Percentiles rank a stretch among this genome's conserved stretches.
Evolutionary conservation across 2,113 vertebrate genomes (phyloP).

Genomic region (Athene noctua): DNA sequence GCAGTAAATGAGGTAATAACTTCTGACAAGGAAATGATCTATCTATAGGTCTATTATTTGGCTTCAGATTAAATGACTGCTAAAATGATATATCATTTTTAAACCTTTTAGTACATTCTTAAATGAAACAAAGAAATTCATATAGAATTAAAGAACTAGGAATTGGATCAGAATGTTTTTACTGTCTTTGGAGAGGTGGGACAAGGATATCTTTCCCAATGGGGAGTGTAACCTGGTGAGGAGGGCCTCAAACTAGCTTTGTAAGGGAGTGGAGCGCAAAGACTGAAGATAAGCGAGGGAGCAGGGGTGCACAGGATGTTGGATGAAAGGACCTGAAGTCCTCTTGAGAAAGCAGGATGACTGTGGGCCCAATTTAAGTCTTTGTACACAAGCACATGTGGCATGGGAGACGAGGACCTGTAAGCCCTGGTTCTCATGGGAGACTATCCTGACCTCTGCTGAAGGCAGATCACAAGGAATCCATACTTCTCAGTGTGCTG

Average conservation of each 20-base stretch:
- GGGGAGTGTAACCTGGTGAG: not conserved
- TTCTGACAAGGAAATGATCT: not conserved
- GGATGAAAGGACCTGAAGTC: not conserved
- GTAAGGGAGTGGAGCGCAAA: not conserved
- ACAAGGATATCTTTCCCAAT: not conserved
- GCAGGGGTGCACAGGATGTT: not conserved
- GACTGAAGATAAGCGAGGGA: not conserved
- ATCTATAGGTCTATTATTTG: not conserved
- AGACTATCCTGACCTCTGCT: not conserved
- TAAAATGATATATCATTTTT: not conserved
- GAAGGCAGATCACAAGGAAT: not conserved
- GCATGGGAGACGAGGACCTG: not conserved
- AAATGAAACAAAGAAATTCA: not conserved
- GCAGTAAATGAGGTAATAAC: slow-evolving; percentile 82
- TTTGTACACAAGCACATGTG: not conserved
- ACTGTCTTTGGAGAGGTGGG: not conserved
- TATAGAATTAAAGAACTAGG: not conserved
- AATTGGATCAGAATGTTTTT: not conserved
- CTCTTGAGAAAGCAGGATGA: not conserved
- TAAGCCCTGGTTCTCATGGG: not conserved
- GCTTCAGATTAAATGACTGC: not conserved
- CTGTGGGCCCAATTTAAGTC: not conserved
- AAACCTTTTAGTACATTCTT: not conserved
- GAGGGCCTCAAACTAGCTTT: not conserved
- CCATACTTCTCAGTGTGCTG: not conserved